phyloP scores from a whole-genome alignment of 2,888 invertebrate species.

The Platycnemis pennipes region DNA sequence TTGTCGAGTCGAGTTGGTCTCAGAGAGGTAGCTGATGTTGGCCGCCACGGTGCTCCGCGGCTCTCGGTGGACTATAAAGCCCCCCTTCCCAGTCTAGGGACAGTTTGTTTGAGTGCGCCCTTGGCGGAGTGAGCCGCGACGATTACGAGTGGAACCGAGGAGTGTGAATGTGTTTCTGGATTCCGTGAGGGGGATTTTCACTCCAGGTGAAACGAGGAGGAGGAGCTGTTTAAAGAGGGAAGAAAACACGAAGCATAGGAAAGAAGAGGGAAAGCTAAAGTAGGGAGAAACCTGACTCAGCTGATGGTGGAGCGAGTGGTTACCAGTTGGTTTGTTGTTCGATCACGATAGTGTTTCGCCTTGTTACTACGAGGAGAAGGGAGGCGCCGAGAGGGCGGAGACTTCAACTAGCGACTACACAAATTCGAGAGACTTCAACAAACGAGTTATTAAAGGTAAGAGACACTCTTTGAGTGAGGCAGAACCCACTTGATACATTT shows the following conservation, averaged over 20 bases:
- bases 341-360: not conserved
- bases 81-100: not conserved
- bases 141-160: conserved; percentile 36
- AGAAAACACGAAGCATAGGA: not conserved
- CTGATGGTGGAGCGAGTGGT: conserved; percentile 54
- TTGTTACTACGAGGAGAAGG: not conserved
- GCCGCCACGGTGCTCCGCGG: conserved; percentile 61
- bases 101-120: conserved; percentile 33
- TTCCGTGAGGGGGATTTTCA: not conserved
- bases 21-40: conserved; percentile 62
- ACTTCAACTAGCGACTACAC: conserved; percentile 23
- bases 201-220: not conserved
- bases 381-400: not conserved
- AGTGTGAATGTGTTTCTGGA: conserved; percentile 58
- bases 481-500: not conserved
- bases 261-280: not conserved
- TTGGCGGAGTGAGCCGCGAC: conserved; percentile 42
- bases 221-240: not conserved
- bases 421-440: not conserved
- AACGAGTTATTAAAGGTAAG: not conserved
- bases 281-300: conserved; percentile 4
- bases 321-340: conserved; percentile 41
- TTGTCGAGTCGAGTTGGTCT: conserved; percentile 29
- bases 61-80: conserved; percentile 23
- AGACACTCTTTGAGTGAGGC: not conserved